Base-by-base conservation (phyloP, 2,888 invertebrate species). In the Sicus ferrugineus region DNA sequence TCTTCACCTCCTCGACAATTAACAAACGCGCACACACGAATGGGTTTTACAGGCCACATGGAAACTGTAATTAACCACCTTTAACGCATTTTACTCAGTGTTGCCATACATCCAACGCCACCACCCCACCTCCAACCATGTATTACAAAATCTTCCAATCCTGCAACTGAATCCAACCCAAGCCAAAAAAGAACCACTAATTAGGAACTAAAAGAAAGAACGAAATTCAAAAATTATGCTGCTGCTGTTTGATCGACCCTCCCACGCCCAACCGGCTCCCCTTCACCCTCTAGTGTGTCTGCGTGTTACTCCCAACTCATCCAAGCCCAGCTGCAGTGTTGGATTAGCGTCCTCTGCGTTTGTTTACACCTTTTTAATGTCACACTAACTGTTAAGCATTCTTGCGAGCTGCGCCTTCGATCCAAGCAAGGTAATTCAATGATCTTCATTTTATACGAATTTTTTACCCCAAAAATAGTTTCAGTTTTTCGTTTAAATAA, bases 31-130 rank as follows among this genome's bases (percentile, higher is more conserved):
- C 54, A 26, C 54, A 26, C 23, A 54, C 23, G 16, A 61, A 59
- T 62, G 23, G 54, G 58, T 19, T 31, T 31, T 61, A 72, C 81
- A 83, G 83, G 83, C 83, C 83, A 75, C 83, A 82, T 78, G 83
- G 81, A 78, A 81, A 82, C 74, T 77, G 73, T 81, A 81, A 42
- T 46, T 54, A 54, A 26, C 26, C 79, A 83, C 74, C 75, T 76
- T 75, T 81, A 81, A 74, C 66, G 48, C 34, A 48, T 31, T n/a
- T n/a, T 48, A 42, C n/a, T 34, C 31, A 48, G 2, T 4, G 30
- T 48, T 64, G 64, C 9, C 30, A 26, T 48, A 11, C n/a, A 23
- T 34, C 61, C 30, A 34, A 7, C 11, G 9, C 50, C 50, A 3
- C 23, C 19, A 7, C 23, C 46, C 19, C 23, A 4, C 50, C 50